Base-by-base conservation (phyloP, 2,797 vertebrate species). In the Eleutherodactylus coqui region DNA sequence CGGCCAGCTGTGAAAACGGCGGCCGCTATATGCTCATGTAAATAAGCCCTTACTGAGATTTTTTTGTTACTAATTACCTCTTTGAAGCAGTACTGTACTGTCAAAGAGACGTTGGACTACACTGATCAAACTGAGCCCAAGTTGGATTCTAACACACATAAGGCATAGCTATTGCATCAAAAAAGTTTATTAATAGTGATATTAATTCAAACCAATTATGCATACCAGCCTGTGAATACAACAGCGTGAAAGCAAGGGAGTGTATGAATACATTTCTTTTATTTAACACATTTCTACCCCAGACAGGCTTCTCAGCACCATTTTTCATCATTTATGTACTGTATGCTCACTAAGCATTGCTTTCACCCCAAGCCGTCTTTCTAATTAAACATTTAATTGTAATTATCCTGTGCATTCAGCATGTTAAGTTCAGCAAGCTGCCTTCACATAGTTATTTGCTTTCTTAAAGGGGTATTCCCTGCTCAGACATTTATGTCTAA, bases 331-430 rank as follows among this genome's bases (percentile, higher is more conserved):
- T 70, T 70, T 70, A 70, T 70, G 36, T 14, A 70, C 41, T 41
- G 21, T 36, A 70, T 70, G 67, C 36, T 41, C 21, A 41, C 19
- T 70, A 70, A 41, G 67, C 67, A 70, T 70, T 38, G 4, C 64
- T 14, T 69, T 41, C 67, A 70, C 67, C 67, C 67, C 4, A 4
- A n/a, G 67, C 36, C 21, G 10, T 41, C 67, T 70, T 70, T 70
- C 36, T 70, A 38, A 70, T 70, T 41, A 36, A 70, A 70, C 67
- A 41, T 70, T 41, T 70, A 70, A 70, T 70, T 70, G 67, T 70
- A 70, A 70, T 70, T 41, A 70, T 70, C 36, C 36, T 70, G 67
- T 70, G 67, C 67, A 70, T 70, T 70, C 67, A 41, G 67, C 36
- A 41, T 70, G 67, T 70, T 41, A 41, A 24, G 36, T 41, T 70